Evolutionary conservation across 1,140 invertebrate genomes (phyloP), one percentile per base, ranked within the genome.

Genomic region (Cardiocondyla obscurior): DNA sequence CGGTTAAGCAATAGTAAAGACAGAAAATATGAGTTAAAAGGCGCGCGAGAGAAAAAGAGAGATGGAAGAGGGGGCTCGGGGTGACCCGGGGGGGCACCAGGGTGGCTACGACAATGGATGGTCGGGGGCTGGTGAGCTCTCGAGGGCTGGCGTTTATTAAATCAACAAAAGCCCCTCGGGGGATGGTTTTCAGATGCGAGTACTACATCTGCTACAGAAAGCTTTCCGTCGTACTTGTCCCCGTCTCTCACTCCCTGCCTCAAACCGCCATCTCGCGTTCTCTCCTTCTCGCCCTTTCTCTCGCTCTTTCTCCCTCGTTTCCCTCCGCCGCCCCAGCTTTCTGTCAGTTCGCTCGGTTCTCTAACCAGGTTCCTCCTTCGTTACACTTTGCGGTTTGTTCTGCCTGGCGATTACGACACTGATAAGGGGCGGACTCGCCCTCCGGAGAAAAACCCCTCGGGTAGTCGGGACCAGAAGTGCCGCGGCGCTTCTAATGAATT

Each of bases 81-180:
- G 22, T 36, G 60, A 42, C 22, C n/a, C n/a, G 64, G 51, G 57
- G 58, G 51, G 55, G n/a, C n/a, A n/a, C n/a, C n/a, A 67, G 44
- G 60, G 51, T 74, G 65, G 39, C 42, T 62, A 84, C 55, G 86
- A 89, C 88, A 86, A 88, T 90, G 86, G 81, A 81, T 88, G 81
- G 88, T 85, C 82, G 74, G 82, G 36, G 28, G 81, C 79, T 83
- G 74, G 87, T 83, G 72, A 89, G 84, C 86, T 88, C 58, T 62
- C 58, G 85, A 83, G 83, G 86, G 76, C 42, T 86, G 58, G 79
- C 89, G 88, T 90, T 90, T 90, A 90, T 90, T 90, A 90, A 90
- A 90, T 90, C 89, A 90, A 90, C 89, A 89, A 87, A 90, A 86
- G 84, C 88, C 85, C 76, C 88, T 62, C 33, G 74, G 81, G 74